Evolutionary conservation across 2,113 vertebrate genomes (phyloP).

Genomic region (Corvus cornix): DNA sequence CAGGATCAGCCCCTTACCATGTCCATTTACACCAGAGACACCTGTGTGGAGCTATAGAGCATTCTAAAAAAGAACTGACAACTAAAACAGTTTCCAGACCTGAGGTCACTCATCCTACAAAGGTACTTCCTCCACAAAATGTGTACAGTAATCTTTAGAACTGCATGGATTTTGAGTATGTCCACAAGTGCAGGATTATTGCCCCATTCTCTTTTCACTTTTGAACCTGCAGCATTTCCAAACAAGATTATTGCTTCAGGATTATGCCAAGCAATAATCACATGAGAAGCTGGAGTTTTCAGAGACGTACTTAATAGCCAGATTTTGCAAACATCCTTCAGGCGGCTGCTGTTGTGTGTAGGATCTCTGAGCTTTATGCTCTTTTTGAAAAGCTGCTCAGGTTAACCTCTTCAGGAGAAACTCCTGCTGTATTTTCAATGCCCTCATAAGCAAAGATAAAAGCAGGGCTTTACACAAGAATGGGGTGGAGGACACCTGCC

Average conservation of each 20-base stretch:
- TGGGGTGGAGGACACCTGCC: neutral
- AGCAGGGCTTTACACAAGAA: neutral
- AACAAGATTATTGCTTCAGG: neutral
- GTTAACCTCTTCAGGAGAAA: neutral
- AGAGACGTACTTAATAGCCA: fast-evolving
- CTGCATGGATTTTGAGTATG: neutral
- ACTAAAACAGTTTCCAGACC: neutral
- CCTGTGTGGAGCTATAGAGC: neutral
- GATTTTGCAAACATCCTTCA: neutral
- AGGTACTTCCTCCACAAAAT: neutral
- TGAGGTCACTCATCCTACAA: neutral
- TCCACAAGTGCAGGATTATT: neutral
- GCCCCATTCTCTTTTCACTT: neutral
- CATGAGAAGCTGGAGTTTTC: neutral
- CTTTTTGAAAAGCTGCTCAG: neutral
- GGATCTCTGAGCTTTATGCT: neutral
- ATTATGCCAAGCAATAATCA: neutral
- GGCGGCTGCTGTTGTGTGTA: neutral
- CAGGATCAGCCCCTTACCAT: neutral
- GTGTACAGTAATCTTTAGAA: neutral
- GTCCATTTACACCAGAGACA: neutral
- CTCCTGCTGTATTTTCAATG: neutral
- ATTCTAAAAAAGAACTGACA: neutral
- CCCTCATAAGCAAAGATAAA: neutral
- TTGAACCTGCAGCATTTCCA: neutral